Evolutionary conservation across 1,140 invertebrate species (phyloP).

Genomic region (Micrasema minimum): DNA sequence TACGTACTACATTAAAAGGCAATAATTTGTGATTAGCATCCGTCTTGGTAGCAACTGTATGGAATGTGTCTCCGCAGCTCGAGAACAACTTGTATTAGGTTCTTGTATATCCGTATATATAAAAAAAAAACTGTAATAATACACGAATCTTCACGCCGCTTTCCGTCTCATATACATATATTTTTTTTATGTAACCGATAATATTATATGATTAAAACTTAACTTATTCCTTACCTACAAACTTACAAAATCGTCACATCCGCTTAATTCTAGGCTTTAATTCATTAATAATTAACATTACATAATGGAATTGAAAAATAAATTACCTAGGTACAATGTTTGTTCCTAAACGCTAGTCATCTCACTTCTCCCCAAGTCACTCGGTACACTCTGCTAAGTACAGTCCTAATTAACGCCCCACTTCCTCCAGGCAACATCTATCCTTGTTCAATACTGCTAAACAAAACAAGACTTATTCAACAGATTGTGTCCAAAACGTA

Average conservation of each 20-base stretch:
- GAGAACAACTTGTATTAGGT: conserved; percentile 12
- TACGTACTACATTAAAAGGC: conserved; percentile 51
- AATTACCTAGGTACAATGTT: conserved; percentile 71
- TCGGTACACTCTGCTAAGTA: not conserved
- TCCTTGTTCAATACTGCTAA: too few species aligned
- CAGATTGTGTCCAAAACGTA: too few species aligned
- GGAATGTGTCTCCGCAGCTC: not conserved
- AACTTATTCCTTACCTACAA: conserved; percentile 62
- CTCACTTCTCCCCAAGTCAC: not conserved
- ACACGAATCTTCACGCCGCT: conserved; percentile 21
- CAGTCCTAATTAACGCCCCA: too few species aligned
- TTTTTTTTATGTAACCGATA: conserved; percentile 50
- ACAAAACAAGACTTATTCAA: too few species aligned
- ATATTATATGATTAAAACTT: conserved; percentile 52
- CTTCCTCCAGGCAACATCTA: too few species aligned
- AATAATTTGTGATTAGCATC: conserved; percentile 48
- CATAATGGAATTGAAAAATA: conserved; percentile 69
- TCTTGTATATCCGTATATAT: conserved; percentile 18
- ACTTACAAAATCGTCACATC: conserved; percentile 65
- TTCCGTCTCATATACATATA: conserved; percentile 31
- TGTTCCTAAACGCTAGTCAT: conserved; percentile 50
- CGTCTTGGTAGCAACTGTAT: not conserved
- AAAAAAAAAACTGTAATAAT: conserved; percentile 37
- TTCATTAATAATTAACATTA: conserved; percentile 63
- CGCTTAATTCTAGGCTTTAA: conserved; percentile 60